Evolutionary conservation across 2,797 vertebrate genomes (phyloP), one percentile per base, ranked within the genome.

Genomic region (Gadopsis bispinosus): DNA sequence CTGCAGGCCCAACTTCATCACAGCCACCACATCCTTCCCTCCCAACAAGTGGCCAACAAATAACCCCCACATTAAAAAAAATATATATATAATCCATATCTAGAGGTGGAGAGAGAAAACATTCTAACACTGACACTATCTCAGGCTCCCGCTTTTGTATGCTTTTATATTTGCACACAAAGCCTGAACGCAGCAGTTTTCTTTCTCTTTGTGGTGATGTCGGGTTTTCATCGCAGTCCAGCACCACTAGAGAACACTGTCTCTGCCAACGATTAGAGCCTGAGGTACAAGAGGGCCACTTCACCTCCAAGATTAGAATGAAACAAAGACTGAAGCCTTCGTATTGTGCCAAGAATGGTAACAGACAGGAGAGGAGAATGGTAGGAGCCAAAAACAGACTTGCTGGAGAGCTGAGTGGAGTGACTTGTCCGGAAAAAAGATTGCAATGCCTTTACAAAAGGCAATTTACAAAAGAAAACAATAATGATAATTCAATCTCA

Each of bases 161-260:
- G 87, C 91, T 86, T 93, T 92, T 91, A 87, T 92, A 93, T 93
- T 91, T 88, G 90, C 91, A 92, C 91, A 93, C 87, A 93, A 92
- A 95, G 88, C 80, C 87, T n/a, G 73, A 88, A 88, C 80, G 64
- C 89, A 91, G 86, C 89, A 91, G 84, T 91, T 92, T 88, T 92
- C 79, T 64, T 87, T 81, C 83, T 88, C 85, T 89, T 88, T 88
- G 88, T 90, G 83, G 64, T 73, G 73, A 91, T 81, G 88, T 83
- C 43, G 76, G 82, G 88, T 88, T 92, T 90, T 90, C 83, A 80
- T 84, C 47, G 59, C 62, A 43, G 83, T 87, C 89, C 84, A 79
- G 81, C 79, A 53, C 86, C 89, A 91, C 93, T 88, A 91, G 71
- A 93, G 87, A 90, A 87, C 81, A 83, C 82, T 6, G 88, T 89